Conservation (phyloP, 1,140 invertebrate genomes). For the Bombus huntii region DNA sequence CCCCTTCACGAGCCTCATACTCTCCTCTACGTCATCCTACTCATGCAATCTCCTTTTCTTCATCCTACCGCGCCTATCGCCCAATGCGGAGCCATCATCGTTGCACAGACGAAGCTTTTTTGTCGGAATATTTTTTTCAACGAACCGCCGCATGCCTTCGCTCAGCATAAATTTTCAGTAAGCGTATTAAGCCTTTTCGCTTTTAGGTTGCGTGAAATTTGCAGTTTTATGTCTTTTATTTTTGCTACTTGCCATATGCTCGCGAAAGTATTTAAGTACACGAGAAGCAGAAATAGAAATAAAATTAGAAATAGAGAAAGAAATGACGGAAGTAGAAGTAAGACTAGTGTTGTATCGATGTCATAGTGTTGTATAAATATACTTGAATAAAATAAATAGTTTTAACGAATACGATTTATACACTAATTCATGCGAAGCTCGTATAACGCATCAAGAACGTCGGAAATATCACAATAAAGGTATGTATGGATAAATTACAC, state of each 20-base stretch:
- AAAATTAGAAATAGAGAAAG: too few relatives aligned
- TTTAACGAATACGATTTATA: too few relatives aligned
- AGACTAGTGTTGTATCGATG: too few relatives aligned
- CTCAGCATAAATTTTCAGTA: not conserved
- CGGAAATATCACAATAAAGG: not conserved
- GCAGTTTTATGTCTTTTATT: too few relatives aligned
- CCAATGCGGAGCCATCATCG: conserved; percentile 27
- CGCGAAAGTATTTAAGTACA: not conserved
- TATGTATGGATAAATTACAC: not conserved
- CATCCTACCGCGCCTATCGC: conserved; percentile 28
- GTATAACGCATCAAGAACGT: too few relatives aligned
- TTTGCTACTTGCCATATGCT: too few relatives aligned
- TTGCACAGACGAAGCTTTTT: not conserved
- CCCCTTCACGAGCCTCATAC: conserved; percentile 62
- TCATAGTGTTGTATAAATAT: too few relatives aligned
- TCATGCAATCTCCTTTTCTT: conserved; percentile 59
- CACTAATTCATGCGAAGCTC: not conserved
- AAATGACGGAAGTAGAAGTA: too few relatives aligned
- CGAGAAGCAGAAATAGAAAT: not conserved
- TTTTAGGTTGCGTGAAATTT: not conserved
- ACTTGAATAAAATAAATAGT: too few relatives aligned
- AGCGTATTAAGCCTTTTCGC: not conserved
- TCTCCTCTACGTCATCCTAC: conserved; percentile 57
- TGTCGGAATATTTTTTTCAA: not conserved
- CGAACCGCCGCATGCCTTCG: not conserved